Conservation (phyloP, 2,113 vertebrate species). For the Hypomesus transpacificus region DNA sequence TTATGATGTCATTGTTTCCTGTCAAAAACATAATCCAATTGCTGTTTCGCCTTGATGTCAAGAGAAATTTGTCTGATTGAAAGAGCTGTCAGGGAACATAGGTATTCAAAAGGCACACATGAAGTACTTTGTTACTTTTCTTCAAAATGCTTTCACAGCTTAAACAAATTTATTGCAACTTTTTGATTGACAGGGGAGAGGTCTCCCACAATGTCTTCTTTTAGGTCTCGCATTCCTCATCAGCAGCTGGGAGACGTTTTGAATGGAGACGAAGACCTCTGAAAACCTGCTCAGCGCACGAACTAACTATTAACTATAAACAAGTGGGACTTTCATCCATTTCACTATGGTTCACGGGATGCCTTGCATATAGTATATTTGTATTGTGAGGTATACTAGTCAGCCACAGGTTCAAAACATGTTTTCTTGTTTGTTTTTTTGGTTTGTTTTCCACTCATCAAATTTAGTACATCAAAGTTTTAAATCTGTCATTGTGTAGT, state of each 20-base stretch:
- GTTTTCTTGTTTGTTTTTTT: too few species aligned
- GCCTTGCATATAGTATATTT: constrained; percentile 45
- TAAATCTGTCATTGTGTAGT: too few species aligned
- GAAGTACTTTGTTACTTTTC: constrained; percentile 58
- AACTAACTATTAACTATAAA: constrained; percentile 43
- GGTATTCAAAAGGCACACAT: constrained; percentile 41
- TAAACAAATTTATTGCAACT: constrained; percentile 70
- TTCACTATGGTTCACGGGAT: constrained; percentile 43
- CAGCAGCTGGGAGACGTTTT: constrained; percentile 62
- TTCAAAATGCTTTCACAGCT: constrained; percentile 70
- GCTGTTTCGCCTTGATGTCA: constrained; percentile 33
- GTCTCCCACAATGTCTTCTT: constrained; percentile 71
- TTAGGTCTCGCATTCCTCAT: constrained; percentile 66
- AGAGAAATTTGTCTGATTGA: constrained; percentile 47
- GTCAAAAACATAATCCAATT: constrained; percentile 23
- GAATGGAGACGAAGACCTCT: constrained; percentile 53
- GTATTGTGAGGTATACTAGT: background rate
- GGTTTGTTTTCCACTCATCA: too few species aligned
- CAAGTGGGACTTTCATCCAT: constrained; percentile 59
- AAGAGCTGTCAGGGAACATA: constrained; percentile 40
- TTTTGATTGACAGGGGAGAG: constrained; percentile 64
- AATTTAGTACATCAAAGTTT: too few species aligned
- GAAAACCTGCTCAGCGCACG: constrained; percentile 26
- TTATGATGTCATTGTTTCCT: constrained; percentile 7
- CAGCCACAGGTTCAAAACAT: too few species aligned